Percentiles rank a stretch among this genome's conserved stretches.
phyloP scores from a whole-genome alignment of 2,888 invertebrate species.

The Acanthopleura granulata region DNA sequence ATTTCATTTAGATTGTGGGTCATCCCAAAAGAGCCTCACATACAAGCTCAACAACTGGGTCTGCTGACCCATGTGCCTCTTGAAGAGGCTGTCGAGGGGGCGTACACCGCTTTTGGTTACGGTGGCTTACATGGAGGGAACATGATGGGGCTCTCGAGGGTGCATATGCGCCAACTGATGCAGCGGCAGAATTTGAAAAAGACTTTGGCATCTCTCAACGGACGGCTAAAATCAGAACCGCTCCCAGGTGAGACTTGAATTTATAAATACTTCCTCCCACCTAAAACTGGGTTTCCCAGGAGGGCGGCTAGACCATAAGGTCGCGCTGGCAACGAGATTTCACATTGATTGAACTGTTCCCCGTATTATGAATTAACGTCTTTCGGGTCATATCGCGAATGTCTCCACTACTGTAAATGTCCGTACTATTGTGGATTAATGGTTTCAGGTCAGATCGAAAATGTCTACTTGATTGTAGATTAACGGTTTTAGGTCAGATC shows the following conservation, averaged over 20 bases:
- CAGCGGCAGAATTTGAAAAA: slow-evolving; percentile 29
- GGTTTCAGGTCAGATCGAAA: slow-evolving; percentile 53
- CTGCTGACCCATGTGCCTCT: slow-evolving; percentile 44
- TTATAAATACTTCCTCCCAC: neutral
- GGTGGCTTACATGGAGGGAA: neutral
- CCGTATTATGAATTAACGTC: no score
- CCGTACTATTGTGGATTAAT: no score
- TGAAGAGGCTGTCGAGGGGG: slow-evolving; percentile 20
- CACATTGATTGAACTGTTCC: no score
- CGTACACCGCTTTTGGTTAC: neutral
- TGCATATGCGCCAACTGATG: neutral
- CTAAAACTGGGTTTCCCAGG: no score
- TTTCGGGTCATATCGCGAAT: no score
- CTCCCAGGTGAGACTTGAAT: slow-evolving; percentile 38
- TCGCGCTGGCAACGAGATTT: no score
- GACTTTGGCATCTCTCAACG: slow-evolving; percentile 39
- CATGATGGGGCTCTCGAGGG: neutral
- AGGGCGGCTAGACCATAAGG: no score
- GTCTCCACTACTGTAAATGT: no score
- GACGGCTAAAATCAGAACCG: slow-evolving; percentile 33
- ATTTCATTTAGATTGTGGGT: slow-evolving; percentile 41
- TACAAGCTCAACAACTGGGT: slow-evolving; percentile 42
- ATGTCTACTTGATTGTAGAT: slow-evolving; percentile 31
- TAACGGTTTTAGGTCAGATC: no score
- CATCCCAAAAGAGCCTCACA: slow-evolving; percentile 34